A percentile compares a stretch with the other conserved stretches of the same genome.
These are phyloP conservation scores for Dufourea novaeangliae DNA, from an alignment of 1,140 invertebrate species.

Conservation along the genomic window DNA sequence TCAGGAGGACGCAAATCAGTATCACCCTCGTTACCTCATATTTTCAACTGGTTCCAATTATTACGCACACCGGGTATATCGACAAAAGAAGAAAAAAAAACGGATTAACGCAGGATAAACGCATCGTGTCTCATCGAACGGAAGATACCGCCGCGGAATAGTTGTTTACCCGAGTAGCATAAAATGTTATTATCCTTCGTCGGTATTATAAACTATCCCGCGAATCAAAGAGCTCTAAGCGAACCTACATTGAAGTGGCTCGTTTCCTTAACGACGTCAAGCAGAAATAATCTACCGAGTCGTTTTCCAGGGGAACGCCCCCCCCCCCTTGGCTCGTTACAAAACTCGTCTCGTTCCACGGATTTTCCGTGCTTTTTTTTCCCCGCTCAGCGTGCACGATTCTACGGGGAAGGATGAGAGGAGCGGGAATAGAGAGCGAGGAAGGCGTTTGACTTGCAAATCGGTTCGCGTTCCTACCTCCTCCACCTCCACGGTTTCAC, in stretches of 20 bases:
- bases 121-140: background rate
- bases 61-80: too few species aligned
- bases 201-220: conserved; percentile 5
- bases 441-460: conserved; percentile 37
- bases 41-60: too few species aligned
- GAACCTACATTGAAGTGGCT: background rate
- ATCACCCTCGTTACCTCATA: too few species aligned
- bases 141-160: too few species aligned
- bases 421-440: too few species aligned
- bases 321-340: conserved; percentile 18
- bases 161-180: too few species aligned
- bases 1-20: too few species aligned
- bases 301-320: conserved; percentile 36
- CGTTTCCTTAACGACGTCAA: conserved; percentile 28
- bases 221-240: background rate
- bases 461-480: conserved; percentile 17
- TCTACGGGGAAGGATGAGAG: background rate
- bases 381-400: background rate
- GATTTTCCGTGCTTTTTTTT: conserved; percentile 13
- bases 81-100: too few species aligned
- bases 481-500: background rate
- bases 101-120: background rate
- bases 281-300: conserved; percentile 41
- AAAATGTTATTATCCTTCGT: conserved; percentile 9
- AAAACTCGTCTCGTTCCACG: conserved; percentile 33